phyloP scores from a whole-genome alignment of 2,113 vertebrate species.

The Colossoma macropomum region DNA sequence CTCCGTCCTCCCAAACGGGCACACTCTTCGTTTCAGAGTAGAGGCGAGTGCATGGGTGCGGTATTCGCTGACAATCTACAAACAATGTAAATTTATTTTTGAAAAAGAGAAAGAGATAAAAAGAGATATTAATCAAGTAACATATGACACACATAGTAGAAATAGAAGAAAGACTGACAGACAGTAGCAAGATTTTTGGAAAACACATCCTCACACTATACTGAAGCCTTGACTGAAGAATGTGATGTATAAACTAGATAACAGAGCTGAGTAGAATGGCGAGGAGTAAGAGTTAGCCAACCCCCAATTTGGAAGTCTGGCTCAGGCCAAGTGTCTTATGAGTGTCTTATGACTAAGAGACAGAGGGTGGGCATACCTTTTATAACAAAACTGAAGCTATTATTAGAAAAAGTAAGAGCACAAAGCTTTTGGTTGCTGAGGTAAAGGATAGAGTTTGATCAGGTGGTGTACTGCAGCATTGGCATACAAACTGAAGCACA shows the following conservation, averaged over 20 bases:
- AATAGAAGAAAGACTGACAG: not conserved
- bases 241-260: not conserved
- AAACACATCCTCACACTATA: not conserved
- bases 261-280: not conserved
- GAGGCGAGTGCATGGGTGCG: constrained; percentile 88
- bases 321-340: not conserved
- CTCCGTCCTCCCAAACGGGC: constrained; percentile 89
- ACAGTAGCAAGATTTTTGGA: not conserved
- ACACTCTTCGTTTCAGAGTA: constrained; percentile 92
- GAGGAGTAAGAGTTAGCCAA: not conserved
- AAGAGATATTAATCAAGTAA: not conserved
- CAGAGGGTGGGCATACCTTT: not conserved
- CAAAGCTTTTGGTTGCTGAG: too few species aligned
- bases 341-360: not conserved
- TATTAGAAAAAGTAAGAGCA: too few species aligned
- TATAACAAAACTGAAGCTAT: too few species aligned
- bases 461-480: too few species aligned
- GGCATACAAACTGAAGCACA: not conserved
- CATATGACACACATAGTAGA: not conserved
- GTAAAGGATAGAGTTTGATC: too few species aligned
- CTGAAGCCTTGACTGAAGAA: not conserved
- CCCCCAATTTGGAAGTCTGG: not conserved
- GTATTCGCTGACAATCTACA: constrained; percentile 87
- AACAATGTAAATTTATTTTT: constrained; percentile 30
- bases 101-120: not conserved